Evolutionary conservation across 2,113 vertebrate species (phyloP).

Genomic region (Leucoraja erinaceus): DNA sequence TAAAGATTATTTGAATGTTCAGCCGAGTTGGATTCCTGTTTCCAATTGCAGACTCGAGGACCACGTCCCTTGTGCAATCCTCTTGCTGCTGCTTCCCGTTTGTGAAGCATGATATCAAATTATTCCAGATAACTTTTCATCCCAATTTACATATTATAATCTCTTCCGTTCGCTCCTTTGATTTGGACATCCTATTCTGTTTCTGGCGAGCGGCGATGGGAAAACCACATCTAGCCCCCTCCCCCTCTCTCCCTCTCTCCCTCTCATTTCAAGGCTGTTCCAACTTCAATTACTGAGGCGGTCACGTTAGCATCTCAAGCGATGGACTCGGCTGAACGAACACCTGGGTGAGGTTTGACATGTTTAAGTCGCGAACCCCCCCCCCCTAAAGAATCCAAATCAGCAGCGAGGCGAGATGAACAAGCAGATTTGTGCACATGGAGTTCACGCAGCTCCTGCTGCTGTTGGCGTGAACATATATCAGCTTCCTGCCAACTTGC

Average conservation of each 20-base stretch:
- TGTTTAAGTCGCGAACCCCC: not conserved
- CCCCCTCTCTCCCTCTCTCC: too few relatives aligned
- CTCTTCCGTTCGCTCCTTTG: not conserved
- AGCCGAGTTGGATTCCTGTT: not conserved
- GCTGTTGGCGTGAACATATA: not conserved
- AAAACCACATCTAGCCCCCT: not conserved
- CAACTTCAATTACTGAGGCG: not conserved
- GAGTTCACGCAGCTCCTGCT: not conserved
- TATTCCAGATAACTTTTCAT: conserved; percentile 17
- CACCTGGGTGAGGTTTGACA: not conserved
- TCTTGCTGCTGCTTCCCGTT: not conserved
- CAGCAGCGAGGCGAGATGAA: not conserved
- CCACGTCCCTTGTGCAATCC: not conserved
- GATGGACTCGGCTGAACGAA: not conserved
- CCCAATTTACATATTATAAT: conserved; percentile 34
- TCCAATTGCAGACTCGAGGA: not conserved
- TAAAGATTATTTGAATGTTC: conserved; percentile 6
- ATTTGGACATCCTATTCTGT: not conserved
- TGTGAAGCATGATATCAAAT: conserved; percentile 32
- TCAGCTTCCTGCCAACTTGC: not conserved
- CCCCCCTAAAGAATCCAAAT: not conserved
- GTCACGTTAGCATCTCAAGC: not conserved
- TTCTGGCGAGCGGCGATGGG: not conserved
- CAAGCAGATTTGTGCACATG: not conserved
- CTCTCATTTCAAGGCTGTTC: not conserved